phyloP scores from a whole-genome alignment of 2,113 vertebrate genomes.

The Spermophilus dauricus region DNA sequence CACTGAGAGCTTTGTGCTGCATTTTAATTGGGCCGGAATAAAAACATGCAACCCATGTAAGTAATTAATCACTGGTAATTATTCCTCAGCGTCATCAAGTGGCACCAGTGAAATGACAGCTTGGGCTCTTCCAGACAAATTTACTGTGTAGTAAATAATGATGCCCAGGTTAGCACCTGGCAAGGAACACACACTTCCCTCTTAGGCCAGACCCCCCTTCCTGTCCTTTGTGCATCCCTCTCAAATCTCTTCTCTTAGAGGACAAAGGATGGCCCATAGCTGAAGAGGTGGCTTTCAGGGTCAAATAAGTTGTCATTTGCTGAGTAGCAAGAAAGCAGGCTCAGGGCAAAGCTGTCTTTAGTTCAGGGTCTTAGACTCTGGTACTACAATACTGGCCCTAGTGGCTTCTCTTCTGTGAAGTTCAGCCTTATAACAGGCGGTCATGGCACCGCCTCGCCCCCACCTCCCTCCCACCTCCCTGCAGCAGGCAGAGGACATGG shows the following conservation, averaged over 20 bases:
- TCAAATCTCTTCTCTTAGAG: not conserved
- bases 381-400: not conserved
- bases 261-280: not conserved
- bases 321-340: not conserved
- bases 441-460: not conserved
- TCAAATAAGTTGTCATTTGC: not conserved
- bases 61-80: conserved; percentile 72
- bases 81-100: conserved; percentile 51
- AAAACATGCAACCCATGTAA: conserved; percentile 24
- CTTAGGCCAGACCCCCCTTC: not conserved
- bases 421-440: not conserved
- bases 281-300: not conserved
- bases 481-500: not conserved
- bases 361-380: not conserved
- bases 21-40: conserved; percentile 64
- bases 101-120: conserved; percentile 39
- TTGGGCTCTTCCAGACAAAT: conserved; percentile 40
- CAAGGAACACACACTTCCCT: not conserved
- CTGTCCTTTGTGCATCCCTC: not conserved
- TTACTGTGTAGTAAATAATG: not conserved
- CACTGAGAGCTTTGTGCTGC: not conserved
- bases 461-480: not conserved
- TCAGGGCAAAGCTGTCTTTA: not conserved
- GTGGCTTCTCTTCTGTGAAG: not conserved
- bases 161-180: not conserved